phyloP scores from a whole-genome alignment of 2,888 invertebrate species.

The Syrphus vitripennis region DNA sequence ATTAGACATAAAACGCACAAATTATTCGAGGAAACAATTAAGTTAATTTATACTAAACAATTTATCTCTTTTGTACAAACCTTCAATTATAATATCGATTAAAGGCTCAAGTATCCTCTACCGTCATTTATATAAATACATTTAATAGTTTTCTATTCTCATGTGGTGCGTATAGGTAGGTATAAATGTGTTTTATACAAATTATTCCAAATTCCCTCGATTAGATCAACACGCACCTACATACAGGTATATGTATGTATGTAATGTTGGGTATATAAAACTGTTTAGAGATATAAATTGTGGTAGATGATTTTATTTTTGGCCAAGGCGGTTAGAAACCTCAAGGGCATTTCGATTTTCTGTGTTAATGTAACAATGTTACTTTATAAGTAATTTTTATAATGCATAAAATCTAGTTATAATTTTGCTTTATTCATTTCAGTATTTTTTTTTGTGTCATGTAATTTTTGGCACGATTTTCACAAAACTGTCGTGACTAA shows the following conservation, averaged over 20 bases:
- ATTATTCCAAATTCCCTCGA: neutral
- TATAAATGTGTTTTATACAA: neutral
- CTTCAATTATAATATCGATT: constrained; percentile 1
- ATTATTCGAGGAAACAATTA: constrained; percentile 61
- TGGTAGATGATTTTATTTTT: constrained; percentile 9
- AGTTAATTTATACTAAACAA: constrained; percentile 63
- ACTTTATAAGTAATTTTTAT: neutral
- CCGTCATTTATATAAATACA: neutral
- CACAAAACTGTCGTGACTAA: neutral
- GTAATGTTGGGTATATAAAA: neutral
- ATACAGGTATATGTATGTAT: too few species aligned
- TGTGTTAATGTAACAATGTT: neutral
- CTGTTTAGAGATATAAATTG: neutral
- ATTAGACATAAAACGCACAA: constrained; percentile 31
- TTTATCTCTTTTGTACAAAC: too few species aligned
- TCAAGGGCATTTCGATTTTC: neutral
- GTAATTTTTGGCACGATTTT: neutral
- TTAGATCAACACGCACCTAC: neutral
- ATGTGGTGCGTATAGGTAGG: neutral
- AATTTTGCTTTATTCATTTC: neutral
- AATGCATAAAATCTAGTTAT: neutral
- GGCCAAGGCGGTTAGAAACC: neutral
- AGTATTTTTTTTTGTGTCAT: neutral
- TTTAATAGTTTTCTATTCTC: neutral
- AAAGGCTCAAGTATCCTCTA: neutral